phyloP scores from a whole-genome alignment of 2,797 vertebrate species.

The Bradypodion pumilum region DNA sequence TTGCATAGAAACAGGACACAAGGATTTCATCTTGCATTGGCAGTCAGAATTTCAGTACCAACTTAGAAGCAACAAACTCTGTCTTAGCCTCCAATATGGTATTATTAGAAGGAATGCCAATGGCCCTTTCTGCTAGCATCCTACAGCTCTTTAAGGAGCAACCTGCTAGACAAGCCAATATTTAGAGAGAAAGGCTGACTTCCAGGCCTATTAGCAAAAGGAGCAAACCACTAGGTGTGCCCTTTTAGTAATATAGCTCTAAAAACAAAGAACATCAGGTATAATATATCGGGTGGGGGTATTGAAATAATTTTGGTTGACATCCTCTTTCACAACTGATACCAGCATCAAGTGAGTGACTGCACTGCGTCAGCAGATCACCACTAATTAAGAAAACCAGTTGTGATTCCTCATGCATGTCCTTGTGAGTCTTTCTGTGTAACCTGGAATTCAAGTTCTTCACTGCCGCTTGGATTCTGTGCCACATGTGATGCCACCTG shows the following conservation, averaged over 20 bases:
- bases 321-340: too few species aligned
- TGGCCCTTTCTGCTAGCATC: neutral
- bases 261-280: neutral
- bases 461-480: too few species aligned
- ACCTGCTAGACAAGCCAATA: neutral
- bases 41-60: neutral
- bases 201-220: neutral
- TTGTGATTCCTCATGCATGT: too few species aligned
- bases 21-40: neutral
- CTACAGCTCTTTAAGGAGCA: neutral
- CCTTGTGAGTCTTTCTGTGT: too few species aligned
- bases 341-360: too few species aligned
- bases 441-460: too few species aligned
- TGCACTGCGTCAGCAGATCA: too few species aligned
- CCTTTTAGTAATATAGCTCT: neutral
- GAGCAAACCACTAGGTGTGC: neutral
- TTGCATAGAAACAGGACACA: neutral
- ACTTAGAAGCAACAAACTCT: neutral
- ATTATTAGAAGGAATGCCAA: neutral
- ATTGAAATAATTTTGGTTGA: too few species aligned
- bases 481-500: too few species aligned
- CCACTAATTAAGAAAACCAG: too few species aligned
- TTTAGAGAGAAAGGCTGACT: neutral
- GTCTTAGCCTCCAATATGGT: neutral
- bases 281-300: too few species aligned